Base-by-base conservation (phyloP, 2,888 invertebrate species). In the Athripsodes cinereus region DNA sequence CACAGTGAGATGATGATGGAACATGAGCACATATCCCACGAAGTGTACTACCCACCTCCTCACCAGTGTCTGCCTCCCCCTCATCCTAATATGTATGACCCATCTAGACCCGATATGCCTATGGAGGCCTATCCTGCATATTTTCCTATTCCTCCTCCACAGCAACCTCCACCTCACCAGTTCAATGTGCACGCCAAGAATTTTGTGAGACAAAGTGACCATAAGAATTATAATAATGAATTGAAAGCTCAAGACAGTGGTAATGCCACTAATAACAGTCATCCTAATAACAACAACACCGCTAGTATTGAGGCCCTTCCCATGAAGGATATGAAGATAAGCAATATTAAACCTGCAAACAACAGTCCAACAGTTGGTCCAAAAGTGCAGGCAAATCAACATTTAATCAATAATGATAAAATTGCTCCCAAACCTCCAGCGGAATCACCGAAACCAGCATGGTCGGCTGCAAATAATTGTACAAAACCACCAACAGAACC, bases 171-270 rank as follows among this genome's bases (percentile, higher is more conserved):
- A 52, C 67, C 72, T 44, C 76, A 79, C 65, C 74, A 78, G 67
- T 74, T 80, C 69, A 77, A 79, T 61, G 78, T 78, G 6, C 76
- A 78, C 62, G 79, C 78, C 1, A 80, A 74, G 65, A 80, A 78
- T 67, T 80, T 76, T 68, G 65, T 79, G 1, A 46, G 64, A 2
- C 74, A 73, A 49, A 75, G 74, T 2, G 76, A 76, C 53, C 70
- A 60, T n/a, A 60, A 62, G 47, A 48, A 21, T 18, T 52, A 55
- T 22, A 58, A 57, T 40, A 26, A 40, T 10, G 35, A 31, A 1
- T 19, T 35, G 19, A 22, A 31, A 19, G 22, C 50, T 13, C 50
- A 50, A 22, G 50, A 50, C 6, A 50, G 2, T 26, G 22, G 16
- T 5, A 8, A 22, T 50, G 8, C 10, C 19, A 22, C 19, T 26